A percentile compares a stretch with the other conserved stretches of the same genome.
phyloP scores from a whole-genome alignment of 2,888 invertebrate species.

The Acanthoscelides obtectus region DNA sequence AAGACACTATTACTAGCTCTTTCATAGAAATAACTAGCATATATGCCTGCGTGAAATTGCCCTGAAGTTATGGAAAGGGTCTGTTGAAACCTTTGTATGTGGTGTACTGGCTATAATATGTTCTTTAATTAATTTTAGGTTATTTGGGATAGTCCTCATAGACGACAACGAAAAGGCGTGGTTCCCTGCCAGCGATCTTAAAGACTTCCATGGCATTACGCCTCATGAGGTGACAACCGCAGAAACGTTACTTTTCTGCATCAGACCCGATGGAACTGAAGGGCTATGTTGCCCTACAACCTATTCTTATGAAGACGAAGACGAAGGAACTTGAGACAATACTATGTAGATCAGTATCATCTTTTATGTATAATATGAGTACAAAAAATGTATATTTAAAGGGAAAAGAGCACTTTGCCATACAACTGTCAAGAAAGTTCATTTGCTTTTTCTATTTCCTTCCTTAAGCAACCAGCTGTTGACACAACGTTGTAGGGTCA shows the following conservation, averaged over 20 bases:
- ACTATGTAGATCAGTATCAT: not conserved
- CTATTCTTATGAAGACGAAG: slow-evolving; percentile 52
- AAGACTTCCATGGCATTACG: slow-evolving; percentile 85
- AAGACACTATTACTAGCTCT: too few species aligned
- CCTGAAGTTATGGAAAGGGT: too few species aligned
- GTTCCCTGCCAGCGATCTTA: slow-evolving; percentile 85
- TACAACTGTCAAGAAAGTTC: too few species aligned
- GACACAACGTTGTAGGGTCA: too few species aligned
- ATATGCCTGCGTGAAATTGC: too few species aligned
- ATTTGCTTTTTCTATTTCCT: too few species aligned
- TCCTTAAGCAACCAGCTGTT: too few species aligned
- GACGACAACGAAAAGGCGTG: slow-evolving; percentile 88
- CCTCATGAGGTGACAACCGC: slow-evolving; percentile 74
- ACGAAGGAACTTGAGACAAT: slow-evolving; percentile 22
- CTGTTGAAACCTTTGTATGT: too few species aligned
- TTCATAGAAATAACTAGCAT: too few species aligned
- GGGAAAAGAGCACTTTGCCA: slow-evolving; percentile 5
- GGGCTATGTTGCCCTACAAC: slow-evolving; percentile 75
- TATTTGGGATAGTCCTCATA: slow-evolving; percentile 72
- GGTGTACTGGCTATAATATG: too few species aligned
- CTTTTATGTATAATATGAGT: not conserved
- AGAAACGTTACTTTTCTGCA: slow-evolving; percentile 79
- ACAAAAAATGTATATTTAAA: slow-evolving; percentile 1
- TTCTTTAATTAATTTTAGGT: slow-evolving; percentile 53
- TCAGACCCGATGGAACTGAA: slow-evolving; percentile 77